Evolutionary conservation across 2,113 vertebrate species (phyloP), one percentile per base, ranked within the genome.

Genomic region (Platanista minor): DNA sequence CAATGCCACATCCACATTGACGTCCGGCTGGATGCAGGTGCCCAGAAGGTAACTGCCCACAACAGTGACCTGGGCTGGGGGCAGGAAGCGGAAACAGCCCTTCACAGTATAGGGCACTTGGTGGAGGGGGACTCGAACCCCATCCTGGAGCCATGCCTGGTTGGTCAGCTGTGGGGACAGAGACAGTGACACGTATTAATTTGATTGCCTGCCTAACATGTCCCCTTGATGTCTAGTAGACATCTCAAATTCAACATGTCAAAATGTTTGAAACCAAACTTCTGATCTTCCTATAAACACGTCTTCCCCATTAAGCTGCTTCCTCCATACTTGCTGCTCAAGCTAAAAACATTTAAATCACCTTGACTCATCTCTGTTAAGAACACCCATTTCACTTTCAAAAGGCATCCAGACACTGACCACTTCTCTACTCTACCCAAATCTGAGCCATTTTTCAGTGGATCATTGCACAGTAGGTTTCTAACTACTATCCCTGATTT

Each of bases 21-120:
- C 88, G 72, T 99, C 98, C 0, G 99, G 99, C 90, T 99, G 99
- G 74, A 99, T 96, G 78, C 99, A 99, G 36, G 99, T 99, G 67
- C 99, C 99, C 95, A 99, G 98, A 5, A 99, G 99, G 97, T 99
- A 99, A 98, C 99, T 99, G 81, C 99, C 99, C 33, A 99, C 99
- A 93, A 99, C 97, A 39, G 98, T 99, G 64, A 99, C 86, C 52
- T 99, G 99, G 0, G 98, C 69, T 0, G 99, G 99, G 4, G 99
- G 99, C 27, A 99, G 86, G 57, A 99, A 99, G 90, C 96, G 98
- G 98, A 99, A 99, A 90, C 96, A 99, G 33, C 99, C 99, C 97
- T 99, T 99, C 77, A 99, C 98, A 0, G n/a, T 67, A 97, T 99
- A 99, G 0, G 99, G 99, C 67, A 99, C 96, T 94, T 99, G 98